Base-by-base conservation (phyloP, 1,140 invertebrate species). In the Lasioglossum albipes region DNA sequence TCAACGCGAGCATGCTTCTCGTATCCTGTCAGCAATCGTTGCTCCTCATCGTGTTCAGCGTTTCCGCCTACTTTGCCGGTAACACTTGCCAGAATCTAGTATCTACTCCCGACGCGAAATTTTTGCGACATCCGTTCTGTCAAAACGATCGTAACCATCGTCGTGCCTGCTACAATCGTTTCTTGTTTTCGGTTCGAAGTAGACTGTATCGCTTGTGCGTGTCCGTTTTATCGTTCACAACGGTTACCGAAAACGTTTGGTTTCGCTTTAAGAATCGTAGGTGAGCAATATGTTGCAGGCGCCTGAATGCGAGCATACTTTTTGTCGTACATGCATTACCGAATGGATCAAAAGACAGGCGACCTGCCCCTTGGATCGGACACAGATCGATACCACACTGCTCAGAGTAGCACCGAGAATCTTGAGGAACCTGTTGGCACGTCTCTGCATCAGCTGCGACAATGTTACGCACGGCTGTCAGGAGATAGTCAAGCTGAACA, bases 281-380 rank as follows among this genome's bases (percentile, higher is more conserved):
- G 88, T 90, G 88, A 91, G 88, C 77, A 87, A 90, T 89, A 65
- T 88, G 83, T 93, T 95, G 42, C 93, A 99, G 98, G 98, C 98
- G 78, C 97, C 98, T 59, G 95, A 96, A 86, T 99, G 98, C 94
- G 98, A 99, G 92, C 98, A 99, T 94, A 98, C 98, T 78, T 99
- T 99, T 94, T 99, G 98, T 94, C 95, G 96, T 88, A 95, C 95
- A 22, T 99, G 98, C 92, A 99, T 99, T 84, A 97, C 97, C 71
- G 97, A 99, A 93, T 99, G 98, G 98, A 96, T 99, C 79, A 96
- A 96, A 69, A 94, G 97, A 61, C 97, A 98, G 90, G 97, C 97
- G 20, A 98, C 97, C 31, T 99, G 98, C 92, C 98, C 98, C 36
- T 96, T 99, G 62, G 98, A 99, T 92, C 95, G 98, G 69, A 97